These are phyloP conservation scores for Mesocentrotus franciscanus DNA, from an alignment of 53 echinoderm and acorn worm genomes.

Conservation along the genomic window DNA sequence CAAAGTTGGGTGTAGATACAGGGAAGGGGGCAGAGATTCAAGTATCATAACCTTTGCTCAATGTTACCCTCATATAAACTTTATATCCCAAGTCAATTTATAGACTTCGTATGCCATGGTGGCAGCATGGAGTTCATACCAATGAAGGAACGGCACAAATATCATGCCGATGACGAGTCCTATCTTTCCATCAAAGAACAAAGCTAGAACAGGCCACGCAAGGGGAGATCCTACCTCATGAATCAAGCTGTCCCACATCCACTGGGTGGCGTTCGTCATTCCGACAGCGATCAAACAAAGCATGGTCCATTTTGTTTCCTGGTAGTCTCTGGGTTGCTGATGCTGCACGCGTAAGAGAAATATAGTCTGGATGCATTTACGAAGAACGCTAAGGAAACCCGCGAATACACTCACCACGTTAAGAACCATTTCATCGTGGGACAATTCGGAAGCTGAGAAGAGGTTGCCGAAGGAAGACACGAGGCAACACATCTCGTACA, in stretches of 20 bases:
- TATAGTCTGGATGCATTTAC: too few relatives aligned
- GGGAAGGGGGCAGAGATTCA: too few relatives aligned
- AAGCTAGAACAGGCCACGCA: background rate
- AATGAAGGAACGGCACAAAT: background rate
- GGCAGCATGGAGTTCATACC: slow-evolving; percentile 3
- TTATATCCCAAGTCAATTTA: too few relatives aligned
- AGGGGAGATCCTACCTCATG: slow-evolving; percentile 15
- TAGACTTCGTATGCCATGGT: too few relatives aligned
- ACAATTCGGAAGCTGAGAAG: background rate
- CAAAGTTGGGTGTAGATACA: too few relatives aligned
- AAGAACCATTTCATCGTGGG: background rate
- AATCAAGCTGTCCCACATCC: slow-evolving; percentile 36
- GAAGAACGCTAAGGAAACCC: too few relatives aligned
- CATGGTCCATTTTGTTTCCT: background rate
- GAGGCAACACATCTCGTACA: slow-evolving; percentile 25
- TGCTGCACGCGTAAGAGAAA: too few relatives aligned
- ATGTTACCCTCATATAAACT: too few relatives aligned
- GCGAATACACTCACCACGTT: background rate
- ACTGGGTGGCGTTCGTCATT: background rate
- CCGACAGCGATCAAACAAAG: slow-evolving; percentile 4
- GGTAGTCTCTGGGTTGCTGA: background rate
- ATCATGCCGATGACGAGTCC: slow-evolving; percentile 8
- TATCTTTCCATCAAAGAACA: slow-evolving; percentile 25
- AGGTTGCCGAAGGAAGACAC: background rate
- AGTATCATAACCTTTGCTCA: too few relatives aligned